Conservation (phyloP, 1,140 invertebrate genomes). For the Aphaenogaster rudis region DNA sequence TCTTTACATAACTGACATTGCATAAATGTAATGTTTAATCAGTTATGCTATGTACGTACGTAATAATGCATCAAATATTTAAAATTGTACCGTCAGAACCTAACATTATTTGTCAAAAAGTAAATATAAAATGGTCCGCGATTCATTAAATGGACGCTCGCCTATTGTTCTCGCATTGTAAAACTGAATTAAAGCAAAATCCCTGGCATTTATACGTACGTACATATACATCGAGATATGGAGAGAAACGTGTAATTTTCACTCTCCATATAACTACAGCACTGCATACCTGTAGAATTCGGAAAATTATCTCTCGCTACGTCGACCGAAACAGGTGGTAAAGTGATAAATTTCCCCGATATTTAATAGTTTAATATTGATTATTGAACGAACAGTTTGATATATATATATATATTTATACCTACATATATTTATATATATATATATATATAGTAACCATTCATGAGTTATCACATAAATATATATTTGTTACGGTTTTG, state of each 20-base stretch:
- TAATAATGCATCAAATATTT: slow-evolving; percentile 14
- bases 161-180: neutral
- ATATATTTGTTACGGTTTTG: neutral
- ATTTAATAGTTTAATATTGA: slow-evolving; percentile 36
- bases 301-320: slow-evolving; percentile 12
- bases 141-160: slow-evolving; percentile 8
- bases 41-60: neutral
- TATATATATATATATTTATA: neutral
- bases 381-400: neutral
- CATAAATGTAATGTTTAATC: slow-evolving; percentile 5
- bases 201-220: neutral
- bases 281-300: neutral
- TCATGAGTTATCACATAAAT: neutral
- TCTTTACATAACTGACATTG: neutral
- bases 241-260: slow-evolving; percentile 14
- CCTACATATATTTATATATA: neutral
- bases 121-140: neutral
- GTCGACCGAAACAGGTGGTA: neutral
- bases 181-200: slow-evolving; percentile 23
- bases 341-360: slow-evolving; percentile 20
- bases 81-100: neutral
- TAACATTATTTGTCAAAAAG: slow-evolving; percentile 18
- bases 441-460: neutral
- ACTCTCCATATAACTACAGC: slow-evolving; percentile 1
- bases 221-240: slow-evolving; percentile 17